Evolutionary conservation across 2,888 invertebrate species (phyloP), one percentile per base, ranked within the genome.

Genomic region (Ecliptopera silaceata): DNA sequence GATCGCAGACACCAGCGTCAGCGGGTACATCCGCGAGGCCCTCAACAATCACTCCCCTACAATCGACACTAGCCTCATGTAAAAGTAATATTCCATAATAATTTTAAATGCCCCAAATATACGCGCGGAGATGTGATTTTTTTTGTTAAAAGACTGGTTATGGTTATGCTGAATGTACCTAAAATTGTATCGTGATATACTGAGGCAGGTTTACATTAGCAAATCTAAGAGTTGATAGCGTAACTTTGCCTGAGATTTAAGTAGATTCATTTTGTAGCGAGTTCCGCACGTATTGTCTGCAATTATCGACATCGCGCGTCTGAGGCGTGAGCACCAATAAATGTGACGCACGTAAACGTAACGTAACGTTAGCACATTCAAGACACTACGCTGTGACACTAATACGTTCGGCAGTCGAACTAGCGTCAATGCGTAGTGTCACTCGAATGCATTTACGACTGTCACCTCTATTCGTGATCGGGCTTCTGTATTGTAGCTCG

Each of bases 1-100:
- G 61, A 95, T 98, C 72, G 96, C 97, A 32, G 97, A 98, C 71
- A 94, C 94, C 59, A 95, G 95, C 64, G 95, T 99, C 76, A 96
- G 97, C 79, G 94, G 95, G 46, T 97, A 97, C 85, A 94, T 98
- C 59, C 93, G 94, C 68, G 96, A 97, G 73, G 95, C 96, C 91
- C 92, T 97, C 58, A 77, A 87, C 55, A 80, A 74, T 64, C 96
- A 97, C 79, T 93, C 94, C 57, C 93, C 93, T 36, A 86, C 87
- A 32, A 79, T 86, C 64, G 86, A 88, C 72, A 74, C 82, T 26
- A 80, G 70, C 72, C 71, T 80, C 58, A 77, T 88, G 67, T 77
- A 86, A 66, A 57, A 56, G 55, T 55, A 52, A 62, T 56, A 66
- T 66, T 66, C 66, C 66, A 66, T 63, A 56, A 57, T 66, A 66